Percentiles rank a stretch among this genome's conserved stretches.
Evolutionary conservation across 2,113 vertebrate species (phyloP).

Genomic region (Corythaeola cristata): DNA sequence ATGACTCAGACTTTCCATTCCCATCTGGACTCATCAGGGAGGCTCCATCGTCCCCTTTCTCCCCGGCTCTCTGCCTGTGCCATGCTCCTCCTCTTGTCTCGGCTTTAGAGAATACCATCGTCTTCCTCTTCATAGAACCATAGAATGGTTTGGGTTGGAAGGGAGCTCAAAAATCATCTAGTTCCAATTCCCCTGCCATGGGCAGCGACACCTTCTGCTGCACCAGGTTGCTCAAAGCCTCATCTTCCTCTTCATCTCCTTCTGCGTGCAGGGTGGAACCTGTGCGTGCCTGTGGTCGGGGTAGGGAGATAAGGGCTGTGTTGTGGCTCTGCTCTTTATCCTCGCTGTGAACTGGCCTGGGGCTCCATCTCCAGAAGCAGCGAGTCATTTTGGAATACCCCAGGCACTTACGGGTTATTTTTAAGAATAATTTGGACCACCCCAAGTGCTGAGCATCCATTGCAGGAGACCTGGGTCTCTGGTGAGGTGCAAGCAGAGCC

Average conservation of each 20-base stretch:
- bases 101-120: not conserved
- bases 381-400: not conserved
- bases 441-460: not conserved
- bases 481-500: not conserved
- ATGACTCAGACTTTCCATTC: constrained; percentile 46
- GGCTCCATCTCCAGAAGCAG: not conserved
- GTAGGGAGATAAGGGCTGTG: not conserved
- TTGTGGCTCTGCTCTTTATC: not conserved
- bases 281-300: not conserved
- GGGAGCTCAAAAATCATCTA: too few relatives aligned
- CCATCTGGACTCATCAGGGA: not conserved
- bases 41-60: not conserved
- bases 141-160: too few relatives aligned
- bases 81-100: not conserved
- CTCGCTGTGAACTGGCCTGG: not conserved
- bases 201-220: too few relatives aligned
- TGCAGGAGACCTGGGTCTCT: not conserved
- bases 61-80: rapidly evolving
- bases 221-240: too few relatives aligned
- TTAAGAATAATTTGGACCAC: not conserved
- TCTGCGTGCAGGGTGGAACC: not conserved
- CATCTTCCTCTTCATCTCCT: not conserved
- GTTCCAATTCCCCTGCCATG: too few relatives aligned
- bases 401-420: not conserved
- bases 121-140: not conserved